These are phyloP conservation scores for Sylvicola cinctus DNA, from an alignment of 2,888 invertebrate genomes.

Conservation along the genomic window DNA sequence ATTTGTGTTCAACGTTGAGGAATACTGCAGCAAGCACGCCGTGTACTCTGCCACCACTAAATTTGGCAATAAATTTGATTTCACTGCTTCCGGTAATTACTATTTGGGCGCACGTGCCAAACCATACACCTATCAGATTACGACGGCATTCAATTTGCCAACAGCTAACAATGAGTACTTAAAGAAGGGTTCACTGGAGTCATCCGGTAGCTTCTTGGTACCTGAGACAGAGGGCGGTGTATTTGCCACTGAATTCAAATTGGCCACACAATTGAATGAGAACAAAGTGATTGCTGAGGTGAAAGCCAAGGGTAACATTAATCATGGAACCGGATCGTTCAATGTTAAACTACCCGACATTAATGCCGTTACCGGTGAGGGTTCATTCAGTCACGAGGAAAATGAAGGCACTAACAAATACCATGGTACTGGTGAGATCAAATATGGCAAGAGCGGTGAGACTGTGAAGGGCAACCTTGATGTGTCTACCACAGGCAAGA, in stretches of 20 bases:
- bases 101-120: constrained; percentile 19
- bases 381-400: constrained; percentile 14
- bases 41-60: constrained; percentile 25
- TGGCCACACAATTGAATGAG: constrained; percentile 9
- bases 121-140: constrained; percentile 28
- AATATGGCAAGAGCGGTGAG: constrained; percentile 15
- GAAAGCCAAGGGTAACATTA: constrained; percentile 11
- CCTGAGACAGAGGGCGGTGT: constrained; percentile 13
- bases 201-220: constrained; percentile 18
- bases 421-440: constrained; percentile 10
- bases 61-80: constrained; percentile 26
- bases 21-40: constrained; percentile 15
- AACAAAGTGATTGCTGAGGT: neutral
- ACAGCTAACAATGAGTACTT: constrained; percentile 35
- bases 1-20: constrained; percentile 13
- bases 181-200: constrained; percentile 19
- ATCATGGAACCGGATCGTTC: constrained; percentile 13
- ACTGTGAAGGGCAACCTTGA: constrained; percentile 24
- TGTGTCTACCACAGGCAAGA: constrained; percentile 17
- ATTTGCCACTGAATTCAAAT: constrained; percentile 11
- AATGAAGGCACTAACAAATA: constrained; percentile 11
- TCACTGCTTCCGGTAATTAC: constrained; percentile 26
- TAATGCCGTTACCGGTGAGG: constrained; percentile 14
- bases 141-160: constrained; percentile 30
- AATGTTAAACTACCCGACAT: constrained; percentile 7